These are phyloP conservation scores for Orchesellides sinensis DNA, from an alignment of 2,888 invertebrate species.

Conservation along the genomic window DNA sequence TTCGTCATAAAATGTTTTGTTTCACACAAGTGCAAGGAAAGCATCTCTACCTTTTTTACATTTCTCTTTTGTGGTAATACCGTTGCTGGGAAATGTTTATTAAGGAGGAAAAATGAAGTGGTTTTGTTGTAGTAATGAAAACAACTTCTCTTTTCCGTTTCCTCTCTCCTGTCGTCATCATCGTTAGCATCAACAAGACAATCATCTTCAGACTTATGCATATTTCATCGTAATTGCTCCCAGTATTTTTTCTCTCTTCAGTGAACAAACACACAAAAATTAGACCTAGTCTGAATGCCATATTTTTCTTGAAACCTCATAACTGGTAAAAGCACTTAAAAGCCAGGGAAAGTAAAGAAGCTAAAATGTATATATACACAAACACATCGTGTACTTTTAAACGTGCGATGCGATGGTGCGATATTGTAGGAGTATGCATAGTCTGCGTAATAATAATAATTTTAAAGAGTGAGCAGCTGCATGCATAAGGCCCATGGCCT, in stretches of 20 bases:
- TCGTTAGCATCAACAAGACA: slow-evolving; percentile 57
- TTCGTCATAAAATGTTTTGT: background rate
- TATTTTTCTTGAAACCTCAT: too few relatives aligned
- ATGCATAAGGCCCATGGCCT: too few relatives aligned
- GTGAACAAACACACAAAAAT: background rate
- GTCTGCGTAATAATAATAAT: too few relatives aligned
- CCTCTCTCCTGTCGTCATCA: slow-evolving; percentile 38
- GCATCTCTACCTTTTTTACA: background rate
- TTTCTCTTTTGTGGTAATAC: background rate
- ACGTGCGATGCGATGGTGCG: too few relatives aligned
- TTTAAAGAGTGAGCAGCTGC: too few relatives aligned
- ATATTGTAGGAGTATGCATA: too few relatives aligned
- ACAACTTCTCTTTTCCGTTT: slow-evolving; percentile 27
- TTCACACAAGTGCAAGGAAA: background rate
- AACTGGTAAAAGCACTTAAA: too few relatives aligned
- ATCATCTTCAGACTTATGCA: slow-evolving; percentile 55
- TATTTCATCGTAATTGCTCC: slow-evolving; percentile 52
- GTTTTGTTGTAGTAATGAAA: slow-evolving; percentile 14
- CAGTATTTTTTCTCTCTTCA: slow-evolving; percentile 1
- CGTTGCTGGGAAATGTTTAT: too few relatives aligned
- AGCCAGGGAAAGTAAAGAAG: too few relatives aligned
- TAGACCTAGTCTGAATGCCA: too few relatives aligned
- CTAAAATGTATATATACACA: too few relatives aligned
- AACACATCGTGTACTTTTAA: too few relatives aligned
- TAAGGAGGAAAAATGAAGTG: background rate